These are phyloP conservation scores for Minunthozetes semirufus DNA, from an alignment of 2,888 invertebrate species.

Conservation along the genomic window DNA sequence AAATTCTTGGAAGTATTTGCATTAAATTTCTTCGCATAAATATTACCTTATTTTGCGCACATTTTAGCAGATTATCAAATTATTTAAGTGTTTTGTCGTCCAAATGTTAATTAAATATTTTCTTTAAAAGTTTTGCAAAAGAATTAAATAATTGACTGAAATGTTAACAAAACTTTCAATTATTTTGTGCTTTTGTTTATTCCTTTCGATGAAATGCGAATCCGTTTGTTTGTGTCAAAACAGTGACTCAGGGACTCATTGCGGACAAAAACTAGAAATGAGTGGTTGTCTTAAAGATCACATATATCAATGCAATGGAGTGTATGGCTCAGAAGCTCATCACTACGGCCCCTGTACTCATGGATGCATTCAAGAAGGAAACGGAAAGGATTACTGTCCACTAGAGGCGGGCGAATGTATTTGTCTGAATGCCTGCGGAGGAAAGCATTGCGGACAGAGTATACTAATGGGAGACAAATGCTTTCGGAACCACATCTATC, in stretches of 20 bases:
- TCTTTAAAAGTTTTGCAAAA: too few relatives aligned
- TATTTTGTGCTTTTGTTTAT: neutral
- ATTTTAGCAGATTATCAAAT: too few relatives aligned
- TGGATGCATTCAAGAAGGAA: neutral
- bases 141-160: neutral
- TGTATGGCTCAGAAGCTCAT: neutral
- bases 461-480: neutral
- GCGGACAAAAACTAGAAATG: conserved; percentile 5
- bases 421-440: neutral
- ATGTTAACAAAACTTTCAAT: neutral
- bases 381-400: neutral
- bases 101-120: too few relatives aligned
- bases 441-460: conserved; percentile 22
- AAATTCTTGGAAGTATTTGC: too few relatives aligned
- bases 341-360: neutral
- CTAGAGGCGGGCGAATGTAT: neutral
- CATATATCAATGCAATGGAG: neutral
- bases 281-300: neutral
- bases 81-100: too few relatives aligned
- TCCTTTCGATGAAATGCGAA: neutral
- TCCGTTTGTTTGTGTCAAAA: neutral
- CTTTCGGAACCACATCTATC: neutral
- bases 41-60: too few relatives aligned
- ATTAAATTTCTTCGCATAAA: too few relatives aligned
- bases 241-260: neutral